Conservation (phyloP, 2,888 invertebrate species). For the Melanotus villosus region DNA sequence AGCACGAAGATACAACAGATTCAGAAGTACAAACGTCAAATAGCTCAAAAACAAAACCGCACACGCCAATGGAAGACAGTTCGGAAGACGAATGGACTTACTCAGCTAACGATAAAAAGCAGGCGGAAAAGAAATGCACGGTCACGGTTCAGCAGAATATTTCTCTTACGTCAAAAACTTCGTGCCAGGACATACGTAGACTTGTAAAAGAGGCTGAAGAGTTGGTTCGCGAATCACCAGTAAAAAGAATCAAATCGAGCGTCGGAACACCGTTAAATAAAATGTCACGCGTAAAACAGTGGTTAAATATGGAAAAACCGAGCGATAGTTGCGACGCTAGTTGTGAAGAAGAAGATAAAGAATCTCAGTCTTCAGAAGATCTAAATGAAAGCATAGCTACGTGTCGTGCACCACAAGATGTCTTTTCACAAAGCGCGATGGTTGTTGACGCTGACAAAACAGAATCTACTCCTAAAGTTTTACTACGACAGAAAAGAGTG, state of each 20-base stretch:
- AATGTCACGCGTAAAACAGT: constrained; percentile 79
- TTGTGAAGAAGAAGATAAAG: constrained; percentile 87
- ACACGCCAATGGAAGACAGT: constrained; percentile 71
- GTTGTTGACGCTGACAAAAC: constrained; percentile 32
- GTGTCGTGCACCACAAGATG: constrained; percentile 69
- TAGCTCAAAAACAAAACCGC: constrained; percentile 47
- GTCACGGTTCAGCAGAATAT: constrained; percentile 52
- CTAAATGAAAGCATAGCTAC: constrained; percentile 82
- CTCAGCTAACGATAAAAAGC: constrained; percentile 69
- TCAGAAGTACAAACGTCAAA: constrained; percentile 67
- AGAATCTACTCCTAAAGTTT: constrained; percentile 69
- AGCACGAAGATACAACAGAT: constrained; percentile 87
- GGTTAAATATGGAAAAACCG: constrained; percentile 77
- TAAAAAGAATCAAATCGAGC: constrained; percentile 66
- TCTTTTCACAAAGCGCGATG: constrained; percentile 14
- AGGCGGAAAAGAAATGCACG: constrained; percentile 42
- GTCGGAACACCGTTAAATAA: constrained; percentile 67
- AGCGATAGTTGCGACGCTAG: constrained; percentile 90
- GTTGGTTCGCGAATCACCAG: constrained; percentile 74
- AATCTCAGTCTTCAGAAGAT: constrained; percentile 85
- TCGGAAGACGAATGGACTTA: constrained; percentile 82
- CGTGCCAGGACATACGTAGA: constrained; percentile 78
- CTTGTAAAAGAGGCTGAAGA: constrained; percentile 87
- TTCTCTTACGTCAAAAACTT: constrained; percentile 46
- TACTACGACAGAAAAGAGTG: constrained; percentile 75